Percentiles rank a stretch among this genome's conserved stretches.
Evolutionary conservation across 2,113 vertebrate genomes (phyloP).

Genomic region (Carassius carassius): DNA sequence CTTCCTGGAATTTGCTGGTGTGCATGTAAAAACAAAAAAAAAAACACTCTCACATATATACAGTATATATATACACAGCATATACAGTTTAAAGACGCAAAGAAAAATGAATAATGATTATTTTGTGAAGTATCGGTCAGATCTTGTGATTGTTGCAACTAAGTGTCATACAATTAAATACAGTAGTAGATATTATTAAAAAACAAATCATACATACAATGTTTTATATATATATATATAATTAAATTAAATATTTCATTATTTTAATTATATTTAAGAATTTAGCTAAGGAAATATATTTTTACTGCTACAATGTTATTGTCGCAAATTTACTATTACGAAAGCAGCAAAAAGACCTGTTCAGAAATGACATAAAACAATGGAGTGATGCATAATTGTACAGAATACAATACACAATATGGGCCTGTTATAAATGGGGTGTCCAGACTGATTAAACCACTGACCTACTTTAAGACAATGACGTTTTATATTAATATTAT

Average conservation of each 20-base stretch:
- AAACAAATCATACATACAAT: background rate
- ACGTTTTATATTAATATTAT: no score
- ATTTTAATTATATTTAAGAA: background rate
- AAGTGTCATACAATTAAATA: background rate
- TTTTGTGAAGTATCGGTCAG: background rate
- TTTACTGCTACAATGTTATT: background rate
- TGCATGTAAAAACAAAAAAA: conserved; percentile 24
- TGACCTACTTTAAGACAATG: conserved; percentile 11
- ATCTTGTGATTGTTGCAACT: background rate
- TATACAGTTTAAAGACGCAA: background rate
- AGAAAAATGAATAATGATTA: background rate
- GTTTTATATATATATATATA: no score
- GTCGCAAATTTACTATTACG: background rate
- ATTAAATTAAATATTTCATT: no score
- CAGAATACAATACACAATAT: conserved; percentile 24
- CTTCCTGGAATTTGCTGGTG: background rate
- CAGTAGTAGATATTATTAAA: background rate
- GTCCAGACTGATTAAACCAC: background rate
- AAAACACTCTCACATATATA: background rate
- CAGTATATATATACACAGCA: background rate
- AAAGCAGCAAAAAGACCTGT: background rate
- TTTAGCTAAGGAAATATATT: background rate
- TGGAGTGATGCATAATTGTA: conserved; percentile 1
- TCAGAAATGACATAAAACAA: conserved; percentile 12
- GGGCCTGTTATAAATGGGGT: background rate